Base-by-base conservation (phyloP, 2,888 invertebrate genomes). In the Amiota mariae region DNA sequence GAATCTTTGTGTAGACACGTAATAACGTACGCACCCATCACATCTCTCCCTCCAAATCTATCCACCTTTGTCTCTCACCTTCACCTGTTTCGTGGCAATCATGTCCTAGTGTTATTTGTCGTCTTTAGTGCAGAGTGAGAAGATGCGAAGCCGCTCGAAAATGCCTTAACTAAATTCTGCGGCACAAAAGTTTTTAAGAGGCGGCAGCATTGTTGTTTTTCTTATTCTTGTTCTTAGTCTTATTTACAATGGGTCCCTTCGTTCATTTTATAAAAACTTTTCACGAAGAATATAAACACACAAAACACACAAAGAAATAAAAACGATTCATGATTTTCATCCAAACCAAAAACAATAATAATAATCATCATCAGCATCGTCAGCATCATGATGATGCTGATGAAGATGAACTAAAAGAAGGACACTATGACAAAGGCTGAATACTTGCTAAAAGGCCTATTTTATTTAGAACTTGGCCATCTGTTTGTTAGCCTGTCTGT, bases 91-190 rank as follows among this genome's bases (percentile, higher is more conserved):
- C 64, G 13, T 15, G 18, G 4, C 24, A 20, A 18, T 18, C 61
- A 20, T 15, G 18, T 12, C 12, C 20, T 12, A 4, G 13, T 13
- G 12, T 11, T 24, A 61, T 15, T 18, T 15, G 13, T 61, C 12
- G 8, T 3, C 54, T 54, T 54, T 12, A 59, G 6, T 36, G 36
- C 2, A 36, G 36, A 6, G 36, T 36, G 36, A 36, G 36, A 36
- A 36, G 36, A 36, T 36, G 36, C 36, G 6, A 36, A 2, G 36
- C 36, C 36, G 36, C 36, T 36, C 36, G 36, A 36, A 36, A 59
- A 59, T 15, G 20, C 12, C 59, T 20, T 59, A 59, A 59, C 59
- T 59, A 20, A 59, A 59, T 59, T 59, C 20, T 59, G 59, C 20
- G 59, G 59, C 59, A 12, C 8, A 12, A 59, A 59, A 59, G 10